Percentiles rank a stretch among this genome's conserved stretches.
Conservation (phyloP, 1,140 invertebrate species). For the Aphidius ervi region DNA sequence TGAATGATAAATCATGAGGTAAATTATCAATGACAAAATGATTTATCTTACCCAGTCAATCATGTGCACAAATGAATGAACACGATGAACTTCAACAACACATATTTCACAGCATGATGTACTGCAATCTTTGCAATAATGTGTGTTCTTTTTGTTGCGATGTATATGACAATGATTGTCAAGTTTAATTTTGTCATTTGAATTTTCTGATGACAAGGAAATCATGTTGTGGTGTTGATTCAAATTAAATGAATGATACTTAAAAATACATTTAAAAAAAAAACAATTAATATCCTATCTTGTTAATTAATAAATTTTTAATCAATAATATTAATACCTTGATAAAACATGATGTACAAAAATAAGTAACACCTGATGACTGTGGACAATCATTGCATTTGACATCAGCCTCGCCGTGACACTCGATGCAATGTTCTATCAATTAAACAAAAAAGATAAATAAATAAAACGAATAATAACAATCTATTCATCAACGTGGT, state of each 20-base stretch:
- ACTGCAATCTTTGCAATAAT: conserved; percentile 45
- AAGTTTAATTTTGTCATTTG: conserved; percentile 15
- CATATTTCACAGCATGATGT: conserved; percentile 41
- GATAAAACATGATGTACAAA: conserved; percentile 35
- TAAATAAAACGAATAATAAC: too few relatives aligned
- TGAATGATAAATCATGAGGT: too few relatives aligned
- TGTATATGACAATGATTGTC: conserved; percentile 25
- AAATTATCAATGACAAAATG: too few relatives aligned
- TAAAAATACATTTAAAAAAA: neutral
- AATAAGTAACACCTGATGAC: conserved; percentile 18
- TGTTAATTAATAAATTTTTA: neutral
- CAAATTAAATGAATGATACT: conserved; percentile 29
- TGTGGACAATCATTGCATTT: conserved; percentile 32
- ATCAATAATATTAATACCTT: conserved; percentile 32
- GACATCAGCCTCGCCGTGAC: conserved; percentile 26
- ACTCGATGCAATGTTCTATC: conserved; percentile 39
- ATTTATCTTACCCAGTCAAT: conserved; percentile 7
- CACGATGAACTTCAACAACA: conserved; percentile 36
- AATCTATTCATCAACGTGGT: too few relatives aligned
- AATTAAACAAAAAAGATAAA: neutral
- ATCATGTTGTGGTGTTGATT: conserved; percentile 1
- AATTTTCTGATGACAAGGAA: conserved; percentile 16
- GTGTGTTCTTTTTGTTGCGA: conserved; percentile 28
- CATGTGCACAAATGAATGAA: conserved; percentile 29
- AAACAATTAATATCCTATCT: too few relatives aligned